Evolutionary conservation across 64 coral and sea anemone species (phyloP).

Genomic region (Exaiptasia diaphana): DNA sequence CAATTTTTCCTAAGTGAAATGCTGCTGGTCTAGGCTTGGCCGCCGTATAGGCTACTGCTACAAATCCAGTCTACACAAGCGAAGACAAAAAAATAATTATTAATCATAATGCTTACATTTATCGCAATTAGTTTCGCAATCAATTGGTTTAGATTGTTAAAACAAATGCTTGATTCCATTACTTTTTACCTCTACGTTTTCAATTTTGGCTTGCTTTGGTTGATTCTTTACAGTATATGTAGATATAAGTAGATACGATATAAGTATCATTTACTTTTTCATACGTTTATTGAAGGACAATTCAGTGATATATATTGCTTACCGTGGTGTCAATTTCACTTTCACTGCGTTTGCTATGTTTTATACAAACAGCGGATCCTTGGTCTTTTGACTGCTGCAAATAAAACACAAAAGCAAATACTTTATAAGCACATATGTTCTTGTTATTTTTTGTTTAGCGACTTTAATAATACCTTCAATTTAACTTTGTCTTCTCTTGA

Average conservation of each 20-base stretch:
- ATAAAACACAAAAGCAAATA: too few relatives aligned
- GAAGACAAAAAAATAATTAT: background rate
- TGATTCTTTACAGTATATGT: background rate
- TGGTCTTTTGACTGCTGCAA: background rate
- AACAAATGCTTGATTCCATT: too few relatives aligned
- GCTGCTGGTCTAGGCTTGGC: background rate
- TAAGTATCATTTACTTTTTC: too few relatives aligned
- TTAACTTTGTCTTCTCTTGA: too few relatives aligned
- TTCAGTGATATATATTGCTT: background rate
- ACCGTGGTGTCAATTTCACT: background rate
- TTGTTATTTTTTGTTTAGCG: too few relatives aligned
- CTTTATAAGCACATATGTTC: too few relatives aligned
- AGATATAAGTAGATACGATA: background rate
- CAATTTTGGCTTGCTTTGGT: background rate
- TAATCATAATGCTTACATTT: background rate
- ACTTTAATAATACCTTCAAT: too few relatives aligned
- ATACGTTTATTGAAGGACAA: too few relatives aligned
- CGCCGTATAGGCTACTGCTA: background rate
- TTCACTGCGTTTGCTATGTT: background rate
- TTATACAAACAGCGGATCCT: background rate
- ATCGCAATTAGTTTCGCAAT: background rate
- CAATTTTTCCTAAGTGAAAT: slow-evolving; percentile 1
- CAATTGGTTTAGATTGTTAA: too few relatives aligned
- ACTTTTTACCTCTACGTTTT: background rate
- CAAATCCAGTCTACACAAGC: background rate